A percentile compares a stretch with the other conserved stretches of the same genome.
Evolutionary conservation across 1,140 invertebrate species (phyloP).

Genomic region (Acromyrmex charruanus): DNA sequence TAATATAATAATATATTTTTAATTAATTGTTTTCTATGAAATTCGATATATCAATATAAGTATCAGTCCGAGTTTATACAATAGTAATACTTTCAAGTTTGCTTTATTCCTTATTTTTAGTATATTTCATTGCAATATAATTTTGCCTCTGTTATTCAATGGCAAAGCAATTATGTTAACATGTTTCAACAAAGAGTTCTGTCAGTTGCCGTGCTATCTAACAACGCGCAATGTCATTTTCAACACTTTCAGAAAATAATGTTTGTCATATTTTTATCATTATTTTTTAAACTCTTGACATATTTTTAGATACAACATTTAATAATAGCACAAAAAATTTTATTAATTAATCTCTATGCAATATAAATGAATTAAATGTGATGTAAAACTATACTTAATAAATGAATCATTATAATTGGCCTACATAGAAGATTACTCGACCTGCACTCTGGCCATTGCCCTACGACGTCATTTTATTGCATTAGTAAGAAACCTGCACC

Average conservation of each 20-base stretch:
- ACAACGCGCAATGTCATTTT: not conserved
- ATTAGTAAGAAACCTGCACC: constrained; percentile 56
- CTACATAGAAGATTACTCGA: constrained; percentile 5
- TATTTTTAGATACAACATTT: not conserved
- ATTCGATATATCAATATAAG: constrained; percentile 37
- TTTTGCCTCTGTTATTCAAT: not conserved
- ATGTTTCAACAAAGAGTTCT: too few species aligned
- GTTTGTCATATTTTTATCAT: too few species aligned
- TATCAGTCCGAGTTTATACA: not conserved
- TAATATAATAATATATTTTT: constrained; percentile 12
- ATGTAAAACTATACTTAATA: constrained; percentile 11
- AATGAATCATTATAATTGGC: not conserved
- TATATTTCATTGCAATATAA: constrained; percentile 13
- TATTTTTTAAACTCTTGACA: not conserved
- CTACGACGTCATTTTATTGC: constrained; percentile 58
- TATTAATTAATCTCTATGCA: not conserved
- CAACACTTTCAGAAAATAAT: not conserved
- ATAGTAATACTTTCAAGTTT: not conserved
- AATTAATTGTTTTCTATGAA: not conserved
- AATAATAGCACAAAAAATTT: not conserved
- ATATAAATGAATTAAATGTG: not conserved
- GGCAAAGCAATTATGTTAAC: too few species aligned
- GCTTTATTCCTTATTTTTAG: not conserved
- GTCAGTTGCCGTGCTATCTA: too few species aligned
- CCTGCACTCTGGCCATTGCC: constrained; percentile 52